Percentiles rank a stretch among this genome's conserved stretches.
phyloP scores from a whole-genome alignment of 2,797 vertebrate species.

The Chelmon rostratus region DNA sequence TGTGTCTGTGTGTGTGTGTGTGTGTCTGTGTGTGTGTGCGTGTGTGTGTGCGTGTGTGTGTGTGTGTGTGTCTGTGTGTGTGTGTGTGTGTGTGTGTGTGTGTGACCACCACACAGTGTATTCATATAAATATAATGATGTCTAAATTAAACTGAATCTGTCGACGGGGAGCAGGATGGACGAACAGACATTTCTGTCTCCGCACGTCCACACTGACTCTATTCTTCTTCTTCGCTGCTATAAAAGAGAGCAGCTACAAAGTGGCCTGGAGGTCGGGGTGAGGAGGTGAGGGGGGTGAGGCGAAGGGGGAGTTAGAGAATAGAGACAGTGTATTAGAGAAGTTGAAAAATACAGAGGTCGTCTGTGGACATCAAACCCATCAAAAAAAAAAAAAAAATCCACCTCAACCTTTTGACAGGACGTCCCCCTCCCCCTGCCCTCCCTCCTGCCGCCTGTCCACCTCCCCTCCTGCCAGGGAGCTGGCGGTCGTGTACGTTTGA shows the following conservation, averaged over 20 bases:
- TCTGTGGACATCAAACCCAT: slow-evolving; percentile 78
- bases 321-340: slow-evolving; percentile 74
- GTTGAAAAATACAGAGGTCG: slow-evolving; percentile 74
- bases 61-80: no score
- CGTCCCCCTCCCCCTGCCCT: slow-evolving; percentile 54
- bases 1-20: no score
- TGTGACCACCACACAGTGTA: no score
- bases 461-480: slow-evolving; percentile 76
- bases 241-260: slow-evolving; percentile 33
- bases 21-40: no score
- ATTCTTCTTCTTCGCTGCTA: slow-evolving; percentile 41
- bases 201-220: slow-evolving; percentile 8
- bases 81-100: no score
- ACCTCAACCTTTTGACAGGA: slow-evolving; percentile 45
- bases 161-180: no score
- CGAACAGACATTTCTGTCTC: background rate
- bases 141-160: no score
- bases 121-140: no score
- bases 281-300: background rate
- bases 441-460: slow-evolving; percentile 63
- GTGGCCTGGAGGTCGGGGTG: slow-evolving; percentile 35
- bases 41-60: no score
- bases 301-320: slow-evolving; percentile 29
- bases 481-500: slow-evolving; percentile 83
- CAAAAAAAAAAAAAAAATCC: background rate